phyloP scores from a whole-genome alignment of 2,113 vertebrate genomes.

The Hippotragus niger region DNA sequence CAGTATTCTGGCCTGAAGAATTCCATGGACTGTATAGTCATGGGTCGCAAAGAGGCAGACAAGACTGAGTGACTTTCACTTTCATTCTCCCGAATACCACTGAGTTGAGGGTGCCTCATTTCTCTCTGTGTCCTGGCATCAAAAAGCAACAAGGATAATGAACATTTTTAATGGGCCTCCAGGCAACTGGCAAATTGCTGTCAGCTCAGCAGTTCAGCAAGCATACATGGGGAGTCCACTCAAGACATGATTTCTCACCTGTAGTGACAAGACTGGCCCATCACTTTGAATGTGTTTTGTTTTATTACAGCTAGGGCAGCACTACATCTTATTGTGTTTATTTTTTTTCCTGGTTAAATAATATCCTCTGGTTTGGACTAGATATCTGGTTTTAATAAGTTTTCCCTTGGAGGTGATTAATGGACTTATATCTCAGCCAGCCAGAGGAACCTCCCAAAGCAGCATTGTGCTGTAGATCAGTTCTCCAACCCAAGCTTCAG shows the following conservation, averaged over 20 bases:
- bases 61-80: not conserved
- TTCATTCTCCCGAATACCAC: not conserved
- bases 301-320: not conserved
- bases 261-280: not conserved
- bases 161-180: not conserved
- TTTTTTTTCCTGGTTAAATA: not conserved
- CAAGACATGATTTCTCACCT: not conserved
- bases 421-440: not conserved
- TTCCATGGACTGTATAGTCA: not conserved
- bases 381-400: not conserved
- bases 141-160: not conserved
- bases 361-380: not conserved
- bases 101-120: not conserved
- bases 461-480: rapidly evolving
- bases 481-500: rapidly evolving
- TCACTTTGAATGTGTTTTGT: rapidly evolving
- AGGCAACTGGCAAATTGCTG: not conserved
- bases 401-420: not conserved
- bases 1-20: not conserved
- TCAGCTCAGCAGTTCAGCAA: not conserved
- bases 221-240: not conserved
- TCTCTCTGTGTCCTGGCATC: not conserved
- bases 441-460: not conserved
- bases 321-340: not conserved
- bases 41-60: not conserved